These are phyloP conservation scores for Mamestra brassicae DNA, from an alignment of 2,888 invertebrate genomes.

Conservation along the genomic window DNA sequence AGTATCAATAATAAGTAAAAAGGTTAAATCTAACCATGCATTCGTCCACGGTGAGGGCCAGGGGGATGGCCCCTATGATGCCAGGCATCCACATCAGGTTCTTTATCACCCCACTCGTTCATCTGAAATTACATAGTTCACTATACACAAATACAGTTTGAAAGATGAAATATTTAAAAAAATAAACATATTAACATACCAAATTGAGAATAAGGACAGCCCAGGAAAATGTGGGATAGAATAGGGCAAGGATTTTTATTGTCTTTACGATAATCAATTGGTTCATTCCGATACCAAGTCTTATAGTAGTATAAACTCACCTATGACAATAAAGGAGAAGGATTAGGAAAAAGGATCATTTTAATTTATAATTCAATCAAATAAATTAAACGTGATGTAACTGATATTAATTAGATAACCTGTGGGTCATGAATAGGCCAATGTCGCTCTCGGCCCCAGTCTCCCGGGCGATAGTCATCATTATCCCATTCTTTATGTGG, in stretches of 20 bases:
- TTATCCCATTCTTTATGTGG: conserved; percentile 89
- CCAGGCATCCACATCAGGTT: conserved; percentile 87
- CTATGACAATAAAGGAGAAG: conserved; percentile 76
- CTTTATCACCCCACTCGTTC: conserved; percentile 90
- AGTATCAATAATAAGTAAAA: not conserved
- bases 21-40: conserved; percentile 77
- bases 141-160: conserved; percentile 33
- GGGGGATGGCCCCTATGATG: conserved; percentile 86
- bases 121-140: conserved; percentile 75
- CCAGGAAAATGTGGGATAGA: conserved; percentile 89
- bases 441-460: conserved; percentile 88
- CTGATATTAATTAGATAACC: conserved; percentile 71
- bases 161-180: conserved; percentile 27
- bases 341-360: conserved; percentile 50
- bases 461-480: conserved; percentile 90
- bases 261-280: conserved; percentile 85
- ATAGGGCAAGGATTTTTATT: conserved; percentile 83
- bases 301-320: conserved; percentile 83
- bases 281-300: conserved; percentile 84
- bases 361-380: conserved; percentile 24
- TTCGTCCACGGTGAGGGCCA: conserved; percentile 88
- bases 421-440: conserved; percentile 88
- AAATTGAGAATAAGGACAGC: conserved; percentile 87
- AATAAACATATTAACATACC: conserved; percentile 80
- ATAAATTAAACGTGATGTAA: conserved; percentile 5